These are phyloP conservation scores for Parelbella ahira DNA, from an alignment of 2,888 invertebrate genomes.

Conservation along the genomic window DNA sequence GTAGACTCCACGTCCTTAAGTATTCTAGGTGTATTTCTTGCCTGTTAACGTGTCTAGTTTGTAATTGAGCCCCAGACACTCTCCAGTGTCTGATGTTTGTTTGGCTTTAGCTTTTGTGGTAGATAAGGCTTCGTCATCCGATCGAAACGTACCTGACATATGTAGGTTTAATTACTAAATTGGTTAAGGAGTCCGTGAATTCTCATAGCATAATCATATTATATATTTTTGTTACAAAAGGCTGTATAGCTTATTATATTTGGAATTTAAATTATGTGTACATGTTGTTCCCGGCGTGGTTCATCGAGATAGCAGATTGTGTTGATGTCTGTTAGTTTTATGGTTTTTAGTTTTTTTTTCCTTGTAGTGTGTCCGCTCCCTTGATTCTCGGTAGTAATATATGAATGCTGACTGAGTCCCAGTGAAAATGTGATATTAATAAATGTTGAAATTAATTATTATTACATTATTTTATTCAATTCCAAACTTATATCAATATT, in stretches of 20 bases:
- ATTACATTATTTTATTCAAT: conserved; percentile 29
- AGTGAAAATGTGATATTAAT: conserved; percentile 78
- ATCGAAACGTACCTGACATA: conserved; percentile 69
- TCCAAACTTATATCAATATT: no score
- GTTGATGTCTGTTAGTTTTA: conserved; percentile 39
- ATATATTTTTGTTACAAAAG: conserved; percentile 20
- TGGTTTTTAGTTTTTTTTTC: no score
- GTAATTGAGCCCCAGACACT: conserved; percentile 33
- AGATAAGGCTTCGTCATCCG: conserved; percentile 39
- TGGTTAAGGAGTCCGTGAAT: conserved; percentile 47
- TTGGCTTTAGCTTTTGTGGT: conserved; percentile 43
- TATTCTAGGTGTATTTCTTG: conserved; percentile 56
- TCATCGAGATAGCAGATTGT: conserved; percentile 36
- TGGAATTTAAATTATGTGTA: conserved; percentile 37
- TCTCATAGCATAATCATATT: conserved; percentile 36
- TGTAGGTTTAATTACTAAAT: conserved; percentile 51
- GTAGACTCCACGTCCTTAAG: conserved; percentile 40
- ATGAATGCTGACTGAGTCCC: conserved; percentile 53
- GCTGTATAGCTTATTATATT: conserved; percentile 35
- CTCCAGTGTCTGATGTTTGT: conserved; percentile 39
- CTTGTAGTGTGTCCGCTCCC: conserved; percentile 36
- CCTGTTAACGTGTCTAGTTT: conserved; percentile 49
- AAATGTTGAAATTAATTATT: conserved; percentile 49
- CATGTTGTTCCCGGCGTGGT: conserved; percentile 28
- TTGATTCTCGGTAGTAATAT: conserved; percentile 46